Conservation (phyloP, 1,140 invertebrate genomes). For the Diorhabda sublineata region DNA sequence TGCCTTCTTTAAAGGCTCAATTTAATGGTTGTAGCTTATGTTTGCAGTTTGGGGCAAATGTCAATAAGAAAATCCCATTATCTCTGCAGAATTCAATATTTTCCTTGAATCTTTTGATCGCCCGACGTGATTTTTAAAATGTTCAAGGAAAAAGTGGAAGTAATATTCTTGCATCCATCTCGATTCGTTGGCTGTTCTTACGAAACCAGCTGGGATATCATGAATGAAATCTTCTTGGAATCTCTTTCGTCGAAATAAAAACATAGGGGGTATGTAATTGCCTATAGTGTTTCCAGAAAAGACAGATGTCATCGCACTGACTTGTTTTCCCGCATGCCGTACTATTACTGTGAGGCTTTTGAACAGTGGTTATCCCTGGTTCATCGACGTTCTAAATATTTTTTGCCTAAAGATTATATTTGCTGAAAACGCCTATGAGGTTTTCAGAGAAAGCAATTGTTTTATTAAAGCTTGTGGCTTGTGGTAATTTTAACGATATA, state of each 20-base stretch:
- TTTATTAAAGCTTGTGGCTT: conserved; percentile 51
- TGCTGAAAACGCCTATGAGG: conserved; percentile 42
- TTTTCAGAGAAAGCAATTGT: conserved; percentile 44
- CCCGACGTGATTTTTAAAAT: conserved; percentile 42
- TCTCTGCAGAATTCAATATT: conserved; percentile 33
- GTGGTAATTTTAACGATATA: conserved; percentile 46
- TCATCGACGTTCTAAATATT: conserved; percentile 49
- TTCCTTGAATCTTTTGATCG: conserved; percentile 38
- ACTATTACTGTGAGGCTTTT: conserved; percentile 41
- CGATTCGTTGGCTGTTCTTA: too few relatives aligned
- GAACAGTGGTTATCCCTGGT: conserved; percentile 49
- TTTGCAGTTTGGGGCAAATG: conserved; percentile 45
- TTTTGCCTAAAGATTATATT: conserved; percentile 34
- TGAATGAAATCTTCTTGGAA: too few relatives aligned
- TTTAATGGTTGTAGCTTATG: conserved; percentile 44
- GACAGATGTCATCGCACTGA: conserved; percentile 46
- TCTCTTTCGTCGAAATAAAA: conserved; percentile 43
- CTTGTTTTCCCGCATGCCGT: conserved; percentile 44
- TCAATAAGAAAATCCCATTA: conserved; percentile 39
- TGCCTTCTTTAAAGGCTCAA: conserved; percentile 45
- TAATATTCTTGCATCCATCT: too few relatives aligned
- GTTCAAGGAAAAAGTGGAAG: conserved; percentile 2
- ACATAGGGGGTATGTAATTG: conserved; percentile 45
- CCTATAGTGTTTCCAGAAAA: conserved; percentile 45
- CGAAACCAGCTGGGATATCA: too few relatives aligned